Conservation (phyloP, 92 coral and sea anemone species). For the Pocillopora grandis region DNA sequence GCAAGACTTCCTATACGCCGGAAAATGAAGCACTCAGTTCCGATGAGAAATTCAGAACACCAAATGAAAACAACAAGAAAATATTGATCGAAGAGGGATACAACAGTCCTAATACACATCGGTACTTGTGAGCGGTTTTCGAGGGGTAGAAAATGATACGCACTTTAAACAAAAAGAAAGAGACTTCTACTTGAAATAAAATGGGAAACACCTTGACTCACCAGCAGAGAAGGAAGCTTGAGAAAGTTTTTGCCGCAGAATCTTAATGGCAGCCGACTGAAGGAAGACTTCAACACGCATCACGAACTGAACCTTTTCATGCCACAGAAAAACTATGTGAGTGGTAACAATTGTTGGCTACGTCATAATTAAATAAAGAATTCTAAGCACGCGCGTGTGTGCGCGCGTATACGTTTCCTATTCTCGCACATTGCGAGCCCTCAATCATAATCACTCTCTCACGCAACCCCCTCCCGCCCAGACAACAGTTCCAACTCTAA, state of each 20-base stretch:
- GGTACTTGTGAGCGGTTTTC: too few relatives aligned
- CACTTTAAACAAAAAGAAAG: too few relatives aligned
- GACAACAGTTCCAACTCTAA: background rate
- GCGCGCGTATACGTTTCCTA: background rate
- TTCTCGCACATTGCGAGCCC: background rate
- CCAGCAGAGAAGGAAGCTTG: slow-evolving; percentile 26
- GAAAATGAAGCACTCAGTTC: too few relatives aligned
- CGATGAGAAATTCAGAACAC: too few relatives aligned
- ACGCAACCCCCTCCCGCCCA: background rate
- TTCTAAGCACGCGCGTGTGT: too few relatives aligned
- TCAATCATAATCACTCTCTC: background rate
- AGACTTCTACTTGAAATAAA: too few relatives aligned
- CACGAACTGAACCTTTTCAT: background rate
- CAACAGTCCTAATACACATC: too few relatives aligned
- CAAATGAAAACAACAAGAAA: too few relatives aligned
- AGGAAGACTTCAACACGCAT: slow-evolving; percentile 37
- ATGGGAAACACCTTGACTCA: background rate
- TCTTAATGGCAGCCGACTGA: slow-evolving; percentile 33
- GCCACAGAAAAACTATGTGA: background rate
- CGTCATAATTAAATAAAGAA: background rate
- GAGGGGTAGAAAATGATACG: too few relatives aligned
- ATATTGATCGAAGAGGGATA: too few relatives aligned
- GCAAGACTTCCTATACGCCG: too few relatives aligned
- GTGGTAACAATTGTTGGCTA: background rate
- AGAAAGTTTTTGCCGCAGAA: slow-evolving; percentile 18